Evolutionary conservation across 2,888 invertebrate genomes (phyloP).

Genomic region (Nephrotoma appendiculata): DNA sequence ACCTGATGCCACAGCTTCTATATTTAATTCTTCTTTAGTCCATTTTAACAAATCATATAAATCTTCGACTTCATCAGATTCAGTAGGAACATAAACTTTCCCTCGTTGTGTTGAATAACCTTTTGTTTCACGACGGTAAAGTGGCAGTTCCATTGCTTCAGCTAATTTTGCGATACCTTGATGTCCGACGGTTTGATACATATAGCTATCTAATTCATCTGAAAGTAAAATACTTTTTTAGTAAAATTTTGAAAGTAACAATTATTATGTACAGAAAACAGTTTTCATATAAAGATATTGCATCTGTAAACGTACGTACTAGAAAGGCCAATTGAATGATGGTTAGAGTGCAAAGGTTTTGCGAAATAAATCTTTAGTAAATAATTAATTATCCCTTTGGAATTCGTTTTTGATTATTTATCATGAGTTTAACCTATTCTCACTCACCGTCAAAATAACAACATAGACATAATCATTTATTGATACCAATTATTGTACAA

Average conservation of each 20-base stretch:
- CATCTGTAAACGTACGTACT: no score
- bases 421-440: no score
- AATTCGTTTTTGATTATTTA: no score
- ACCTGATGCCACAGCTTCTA: conserved; percentile 92
- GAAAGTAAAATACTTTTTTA: conserved; percentile 18
- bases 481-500: no score
- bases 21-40: conserved; percentile 43
- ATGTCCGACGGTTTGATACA: conserved; percentile 99
- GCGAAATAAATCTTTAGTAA: no score
- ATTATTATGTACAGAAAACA: background rate
- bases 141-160: conserved; percentile 83
- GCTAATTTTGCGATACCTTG: conserved; percentile 85
- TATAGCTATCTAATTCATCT: conserved; percentile 93
- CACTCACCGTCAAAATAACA: no score
- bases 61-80: conserved; percentile 95
- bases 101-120: conserved; percentile 72
- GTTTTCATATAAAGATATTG: background rate
- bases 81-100: conserved; percentile 63
- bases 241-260: background rate
- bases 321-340: no score
- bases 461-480: no score
- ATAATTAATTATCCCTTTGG: no score
- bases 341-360: no score
- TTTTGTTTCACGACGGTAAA: conserved; percentile 70
- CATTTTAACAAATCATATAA: conserved; percentile 60